Conservation (phyloP, 2,113 vertebrate species). For the Triplophysa dalaica region DNA sequence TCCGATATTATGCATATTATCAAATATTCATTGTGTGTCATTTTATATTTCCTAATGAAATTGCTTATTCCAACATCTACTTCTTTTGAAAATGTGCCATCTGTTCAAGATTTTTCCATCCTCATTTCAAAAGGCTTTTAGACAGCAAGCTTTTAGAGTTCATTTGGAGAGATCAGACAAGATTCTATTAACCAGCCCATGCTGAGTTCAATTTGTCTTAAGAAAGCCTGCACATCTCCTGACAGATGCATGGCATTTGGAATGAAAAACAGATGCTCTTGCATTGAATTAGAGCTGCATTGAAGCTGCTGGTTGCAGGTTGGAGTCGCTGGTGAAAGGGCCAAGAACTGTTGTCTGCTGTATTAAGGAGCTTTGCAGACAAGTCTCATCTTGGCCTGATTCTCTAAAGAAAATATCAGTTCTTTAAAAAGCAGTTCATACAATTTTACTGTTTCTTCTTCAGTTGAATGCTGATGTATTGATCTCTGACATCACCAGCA, state of each 20-base stretch:
- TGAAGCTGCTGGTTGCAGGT: slow-evolving; percentile 18
- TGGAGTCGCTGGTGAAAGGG: slow-evolving; percentile 1
- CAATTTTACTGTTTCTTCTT: neutral
- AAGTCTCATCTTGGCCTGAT: neutral
- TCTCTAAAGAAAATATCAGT: no score
- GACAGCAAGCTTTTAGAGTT: no score
- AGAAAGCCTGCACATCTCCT: slow-evolving; percentile 30
- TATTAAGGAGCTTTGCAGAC: slow-evolving; percentile 15
- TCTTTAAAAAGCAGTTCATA: neutral
- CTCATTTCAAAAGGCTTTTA: slow-evolving; percentile 21
- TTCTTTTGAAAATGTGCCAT: slow-evolving; percentile 44
- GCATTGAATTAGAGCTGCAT: neutral
- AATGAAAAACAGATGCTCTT: slow-evolving; percentile 36
- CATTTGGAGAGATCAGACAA: slow-evolving; percentile 30
- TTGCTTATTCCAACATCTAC: slow-evolving; percentile 4
- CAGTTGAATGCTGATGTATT: neutral
- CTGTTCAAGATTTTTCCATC: slow-evolving; percentile 35
- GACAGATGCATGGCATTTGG: slow-evolving; percentile 43
- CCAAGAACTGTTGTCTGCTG: neutral
- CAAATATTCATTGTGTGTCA: neutral
- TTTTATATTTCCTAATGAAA: neutral
- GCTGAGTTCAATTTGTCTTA: slow-evolving; percentile 43
- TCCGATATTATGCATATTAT: neutral
- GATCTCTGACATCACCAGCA: neutral
- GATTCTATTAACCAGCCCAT: slow-evolving; percentile 35